Conservation (phyloP, 2,113 vertebrate species). For the Rattus norvegicus region GRCr8 NC_086019.1:190529501-190530000, state of each 20-base stretch:
- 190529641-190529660: background rate
- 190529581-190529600: background rate
- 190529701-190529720: background rate
- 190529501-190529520: background rate
- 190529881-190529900: background rate
- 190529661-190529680: background rate
- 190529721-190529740: background rate
- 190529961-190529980: too few relatives aligned
- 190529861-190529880: background rate
- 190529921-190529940: background rate
- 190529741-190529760: background rate
- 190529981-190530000: too few relatives aligned
- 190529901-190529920: background rate
- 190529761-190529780: background rate
- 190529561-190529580: background rate
- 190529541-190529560: background rate
- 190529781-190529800: background rate
- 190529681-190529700: background rate
- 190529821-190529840: background rate
- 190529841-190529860: background rate
- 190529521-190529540: background rate
- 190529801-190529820: background rate
- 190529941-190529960: too few relatives aligned
- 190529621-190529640: background rate
- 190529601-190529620: background rate